Percentiles rank a stretch among this genome's conserved stretches.
phyloP scores from a whole-genome alignment of 2,113 vertebrate genomes.

The Lagopus muta region DNA sequence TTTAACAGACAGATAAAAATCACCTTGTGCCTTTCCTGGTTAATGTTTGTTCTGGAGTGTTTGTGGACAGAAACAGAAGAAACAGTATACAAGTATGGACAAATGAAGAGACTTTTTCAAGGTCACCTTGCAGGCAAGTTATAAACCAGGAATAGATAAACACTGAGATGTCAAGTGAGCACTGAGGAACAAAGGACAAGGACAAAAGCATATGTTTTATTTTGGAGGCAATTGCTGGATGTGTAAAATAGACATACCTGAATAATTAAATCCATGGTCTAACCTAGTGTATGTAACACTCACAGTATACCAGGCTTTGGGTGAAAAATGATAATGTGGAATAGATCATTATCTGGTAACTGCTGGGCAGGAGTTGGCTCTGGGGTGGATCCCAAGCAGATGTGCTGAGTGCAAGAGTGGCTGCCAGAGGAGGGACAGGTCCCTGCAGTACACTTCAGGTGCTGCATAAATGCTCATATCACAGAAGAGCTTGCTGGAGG shows the following conservation, averaged over 20 bases:
- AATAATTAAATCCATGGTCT: neutral
- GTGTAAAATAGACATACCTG: neutral
- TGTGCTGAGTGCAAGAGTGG: neutral
- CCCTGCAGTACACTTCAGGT: neutral
- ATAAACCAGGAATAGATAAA: neutral
- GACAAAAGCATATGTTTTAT: neutral
- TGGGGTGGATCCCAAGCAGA: neutral
- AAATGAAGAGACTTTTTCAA: neutral
- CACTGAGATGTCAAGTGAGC: neutral
- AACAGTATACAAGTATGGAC: neutral
- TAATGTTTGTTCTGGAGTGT: neutral
- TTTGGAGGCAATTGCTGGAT: neutral
- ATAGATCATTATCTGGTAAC: neutral
- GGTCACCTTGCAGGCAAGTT: neutral
- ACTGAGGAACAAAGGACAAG: neutral
- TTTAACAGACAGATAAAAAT: neutral
- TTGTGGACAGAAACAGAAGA: neutral
- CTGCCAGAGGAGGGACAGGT: neutral
- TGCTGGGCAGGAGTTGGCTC: neutral
- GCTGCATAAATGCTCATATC: neutral
- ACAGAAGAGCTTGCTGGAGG: neutral
- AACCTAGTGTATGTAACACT: neutral
- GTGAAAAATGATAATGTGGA: neutral
- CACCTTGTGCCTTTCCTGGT: neutral
- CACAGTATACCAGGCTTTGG: neutral